These are phyloP conservation scores for Rhinatrema bivittatum DNA, from an alignment of 2,797 vertebrate genomes.

Conservation along the genomic window DNA sequence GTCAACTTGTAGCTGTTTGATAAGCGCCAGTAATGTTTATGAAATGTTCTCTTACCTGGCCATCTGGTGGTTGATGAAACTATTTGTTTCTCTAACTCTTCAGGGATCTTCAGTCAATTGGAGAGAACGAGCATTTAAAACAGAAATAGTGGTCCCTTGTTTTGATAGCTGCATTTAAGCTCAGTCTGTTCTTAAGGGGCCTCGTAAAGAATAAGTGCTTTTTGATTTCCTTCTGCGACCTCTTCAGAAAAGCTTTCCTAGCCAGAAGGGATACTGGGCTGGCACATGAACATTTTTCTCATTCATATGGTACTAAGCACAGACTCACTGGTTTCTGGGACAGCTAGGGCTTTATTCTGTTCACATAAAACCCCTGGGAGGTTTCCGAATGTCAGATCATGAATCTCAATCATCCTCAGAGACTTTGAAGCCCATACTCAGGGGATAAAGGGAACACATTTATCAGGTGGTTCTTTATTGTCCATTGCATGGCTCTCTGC, in stretches of 20 bases:
- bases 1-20: neutral
- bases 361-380: neutral
- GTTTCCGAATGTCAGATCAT: neutral
- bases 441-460: neutral
- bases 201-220: constrained; percentile 12
- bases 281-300: too few relatives aligned
- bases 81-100: constrained; percentile 9
- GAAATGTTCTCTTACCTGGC: constrained; percentile 12
- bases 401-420: neutral
- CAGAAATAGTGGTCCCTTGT: constrained; percentile 29
- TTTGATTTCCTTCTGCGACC: neutral
- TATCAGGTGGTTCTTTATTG: neutral
- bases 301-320: neutral
- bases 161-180: constrained; percentile 16
- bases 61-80: constrained; percentile 16
- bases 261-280: neutral
- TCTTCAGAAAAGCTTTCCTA: constrained; percentile 5
- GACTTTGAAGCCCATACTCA: neutral
- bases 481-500: neutral
- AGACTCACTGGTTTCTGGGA: neutral
- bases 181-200: constrained; percentile 7
- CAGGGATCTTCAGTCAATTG: neutral
- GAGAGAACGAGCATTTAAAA: constrained; percentile 16
- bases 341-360: neutral
- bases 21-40: constrained; percentile 18